These are phyloP conservation scores for Orbicella faveolata DNA, from an alignment of 64 coral and sea anemone species.

Conservation along the genomic window DNA sequence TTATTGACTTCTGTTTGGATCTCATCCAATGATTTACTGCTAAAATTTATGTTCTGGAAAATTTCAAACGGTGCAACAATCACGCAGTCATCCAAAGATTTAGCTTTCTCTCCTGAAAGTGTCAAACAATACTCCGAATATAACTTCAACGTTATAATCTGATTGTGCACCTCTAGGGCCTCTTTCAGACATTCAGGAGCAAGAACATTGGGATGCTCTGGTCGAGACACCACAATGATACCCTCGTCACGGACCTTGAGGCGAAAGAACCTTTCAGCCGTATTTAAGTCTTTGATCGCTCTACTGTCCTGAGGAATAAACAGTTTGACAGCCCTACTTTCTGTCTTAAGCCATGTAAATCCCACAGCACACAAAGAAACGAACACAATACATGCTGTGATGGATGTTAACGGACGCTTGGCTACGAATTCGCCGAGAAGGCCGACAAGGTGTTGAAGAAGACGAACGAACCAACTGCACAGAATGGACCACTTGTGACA, in stretches of 20 bases:
- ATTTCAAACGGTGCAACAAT: constrained; percentile 62
- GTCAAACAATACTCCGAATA: constrained; percentile 48
- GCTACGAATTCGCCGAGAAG: constrained; percentile 29
- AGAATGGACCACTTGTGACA: constrained; percentile 17
- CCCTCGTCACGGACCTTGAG: constrained; percentile 29
- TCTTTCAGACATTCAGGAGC: constrained; percentile 25
- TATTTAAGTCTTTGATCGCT: constrained; percentile 56
- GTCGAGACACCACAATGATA: constrained; percentile 26
- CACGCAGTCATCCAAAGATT: constrained; percentile 31
- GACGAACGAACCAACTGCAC: constrained; percentile 14
- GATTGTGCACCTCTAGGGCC: constrained; percentile 31
- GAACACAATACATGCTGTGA: constrained; percentile 30
- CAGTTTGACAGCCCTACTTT: constrained; percentile 55
- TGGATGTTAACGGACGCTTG: constrained; percentile 12
- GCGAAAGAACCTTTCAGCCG: constrained; percentile 34
- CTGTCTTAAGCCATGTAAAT: constrained; percentile 32
- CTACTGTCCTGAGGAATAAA: constrained; percentile 62
- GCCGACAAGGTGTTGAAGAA: constrained; percentile 2
- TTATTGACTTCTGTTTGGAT: constrained; percentile 15
- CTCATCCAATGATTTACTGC: neutral
- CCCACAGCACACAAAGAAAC: constrained; percentile 42
- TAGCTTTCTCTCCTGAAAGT: neutral
- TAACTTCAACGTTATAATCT: constrained; percentile 7
- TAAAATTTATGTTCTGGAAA: constrained; percentile 39
- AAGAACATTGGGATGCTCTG: constrained; percentile 3